A percentile compares a stretch with the other conserved stretches of the same genome.
phyloP scores from a whole-genome alignment of 2,888 invertebrate genomes.

The Pseudolycoriella hygida region DNA sequence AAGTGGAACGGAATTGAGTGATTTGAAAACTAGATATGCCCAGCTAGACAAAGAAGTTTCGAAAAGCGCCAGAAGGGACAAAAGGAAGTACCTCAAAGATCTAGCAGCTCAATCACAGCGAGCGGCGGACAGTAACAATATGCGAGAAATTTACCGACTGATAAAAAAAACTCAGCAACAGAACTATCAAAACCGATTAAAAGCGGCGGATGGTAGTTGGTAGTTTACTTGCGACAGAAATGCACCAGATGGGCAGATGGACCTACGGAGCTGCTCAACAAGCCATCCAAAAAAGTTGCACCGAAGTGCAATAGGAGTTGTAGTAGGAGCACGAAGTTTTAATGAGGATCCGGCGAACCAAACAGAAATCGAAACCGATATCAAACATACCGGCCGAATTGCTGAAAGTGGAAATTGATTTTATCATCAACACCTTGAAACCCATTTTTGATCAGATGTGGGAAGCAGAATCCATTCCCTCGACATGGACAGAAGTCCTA shows the following conservation, averaged over 20 bases:
- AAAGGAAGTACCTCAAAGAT: too few relatives aligned
- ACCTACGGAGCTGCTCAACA: background rate
- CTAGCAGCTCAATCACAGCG: too few relatives aligned
- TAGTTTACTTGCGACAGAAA: background rate
- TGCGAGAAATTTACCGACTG: background rate
- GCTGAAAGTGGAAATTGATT: background rate
- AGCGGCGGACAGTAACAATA: background rate
- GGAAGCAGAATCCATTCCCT: too few relatives aligned
- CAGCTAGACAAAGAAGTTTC: too few relatives aligned
- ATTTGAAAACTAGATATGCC: background rate
- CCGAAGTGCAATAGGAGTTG: background rate
- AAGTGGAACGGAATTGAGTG: background rate
- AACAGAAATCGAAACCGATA: background rate
- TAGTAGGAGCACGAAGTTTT: background rate
- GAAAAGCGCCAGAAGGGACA: too few relatives aligned
- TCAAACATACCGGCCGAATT: background rate
- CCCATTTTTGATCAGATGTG: too few relatives aligned
- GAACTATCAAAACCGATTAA: too few relatives aligned
- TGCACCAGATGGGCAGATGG: background rate
- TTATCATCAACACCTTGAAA: too few relatives aligned
- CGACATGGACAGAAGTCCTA: too few relatives aligned
- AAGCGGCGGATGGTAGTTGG: too few relatives aligned
- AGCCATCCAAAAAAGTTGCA: background rate
- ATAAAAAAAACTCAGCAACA: too few relatives aligned
- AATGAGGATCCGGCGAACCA: background rate